Conservation (phyloP, 2,797 vertebrate species). For the Labroides dimidiatus region DNA sequence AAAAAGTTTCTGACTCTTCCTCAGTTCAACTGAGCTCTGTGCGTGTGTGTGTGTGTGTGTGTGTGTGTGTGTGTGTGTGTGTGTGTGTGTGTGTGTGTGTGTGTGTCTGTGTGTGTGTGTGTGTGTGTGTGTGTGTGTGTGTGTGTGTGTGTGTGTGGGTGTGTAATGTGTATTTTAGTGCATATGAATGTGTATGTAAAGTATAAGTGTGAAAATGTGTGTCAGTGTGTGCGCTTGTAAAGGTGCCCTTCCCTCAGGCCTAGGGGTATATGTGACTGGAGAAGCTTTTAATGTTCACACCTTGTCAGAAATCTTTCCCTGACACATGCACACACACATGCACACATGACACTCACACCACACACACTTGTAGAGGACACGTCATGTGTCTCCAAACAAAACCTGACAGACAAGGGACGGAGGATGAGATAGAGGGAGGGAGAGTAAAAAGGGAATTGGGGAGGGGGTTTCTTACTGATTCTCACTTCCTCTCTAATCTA, state of each 20-base stretch:
- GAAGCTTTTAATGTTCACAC: conserved; percentile 79
- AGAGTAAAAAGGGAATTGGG: conserved; percentile 21
- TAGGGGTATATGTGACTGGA: conserved; percentile 56
- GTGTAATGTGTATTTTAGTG: background rate
- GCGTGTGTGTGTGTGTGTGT: background rate
- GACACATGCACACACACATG: conserved; percentile 23
- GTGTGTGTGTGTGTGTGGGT: background rate
- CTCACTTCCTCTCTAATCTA: conserved; percentile 64
- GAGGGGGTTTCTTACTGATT: conserved; percentile 50
- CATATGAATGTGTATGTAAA: background rate
- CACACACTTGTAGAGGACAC: conserved; percentile 62
- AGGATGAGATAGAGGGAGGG: conserved; percentile 14
- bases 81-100: background rate
- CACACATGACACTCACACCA: conserved; percentile 11
- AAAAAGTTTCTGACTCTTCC: background rate
- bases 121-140: background rate
- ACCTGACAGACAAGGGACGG: conserved; percentile 63
- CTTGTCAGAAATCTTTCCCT: conserved; percentile 71
- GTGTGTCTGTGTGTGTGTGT: background rate
- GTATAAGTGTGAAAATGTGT: conserved; percentile 5
- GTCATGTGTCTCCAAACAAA: conserved; percentile 65
- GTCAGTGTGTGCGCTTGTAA: conserved; percentile 28
- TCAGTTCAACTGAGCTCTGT: background rate
- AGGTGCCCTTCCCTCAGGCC: conserved; percentile 71
- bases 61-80: background rate